Conservation (phyloP, 2,888 invertebrate genomes). For the Synanthedon formicaeformis region DNA sequence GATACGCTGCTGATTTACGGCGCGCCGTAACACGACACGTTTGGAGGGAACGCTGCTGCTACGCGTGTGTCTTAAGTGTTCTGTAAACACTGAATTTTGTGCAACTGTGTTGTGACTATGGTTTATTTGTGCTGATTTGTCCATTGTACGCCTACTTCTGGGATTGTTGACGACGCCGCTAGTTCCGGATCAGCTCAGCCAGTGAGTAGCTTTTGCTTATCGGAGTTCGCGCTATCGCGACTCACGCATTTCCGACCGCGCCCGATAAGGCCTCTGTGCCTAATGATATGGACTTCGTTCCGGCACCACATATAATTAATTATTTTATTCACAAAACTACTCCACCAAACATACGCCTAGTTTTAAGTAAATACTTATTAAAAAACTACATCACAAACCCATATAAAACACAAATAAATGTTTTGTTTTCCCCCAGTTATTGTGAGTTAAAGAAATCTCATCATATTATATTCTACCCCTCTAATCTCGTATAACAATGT, state of each 20-base stretch:
- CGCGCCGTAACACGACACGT: constrained; percentile 70
- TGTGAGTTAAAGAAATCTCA: not conserved
- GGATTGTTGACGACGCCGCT: constrained; percentile 61
- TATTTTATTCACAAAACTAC: not conserved
- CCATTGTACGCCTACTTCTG: constrained; percentile 35
- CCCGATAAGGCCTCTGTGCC: constrained; percentile 57
- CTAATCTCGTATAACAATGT: constrained; percentile 11
- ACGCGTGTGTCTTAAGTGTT: constrained; percentile 60
- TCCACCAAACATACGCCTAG: not conserved
- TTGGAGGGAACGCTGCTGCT: constrained; percentile 65
- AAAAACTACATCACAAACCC: no score
- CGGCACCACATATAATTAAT: constrained; percentile 6
- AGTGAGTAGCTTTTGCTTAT: constrained; percentile 68
- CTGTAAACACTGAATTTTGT: constrained; percentile 62
- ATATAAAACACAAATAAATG: no score
- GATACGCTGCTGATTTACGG: constrained; percentile 71
- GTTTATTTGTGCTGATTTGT: constrained; percentile 58
- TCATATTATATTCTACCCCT: constrained; percentile 24
- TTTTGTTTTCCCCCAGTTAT: no score
- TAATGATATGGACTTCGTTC: constrained; percentile 29
- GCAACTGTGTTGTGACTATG: constrained; percentile 55
- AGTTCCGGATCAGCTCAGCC: constrained; percentile 68
- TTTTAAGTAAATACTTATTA: no score
- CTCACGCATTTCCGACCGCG: constrained; percentile 70
- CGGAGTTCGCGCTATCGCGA: constrained; percentile 63